Percentiles rank a stretch among this genome's conserved stretches.
Conservation (phyloP, 2,113 vertebrate genomes). For the Xenopus tropicalis region UCB_Xtro_10.0 CM004450.2:89661001-89661500, state of each 20-base stretch:
- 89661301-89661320: conserved; percentile 63
- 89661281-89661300: conserved; percentile 59
- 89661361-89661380: conserved; percentile 62
- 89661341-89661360: conserved; percentile 70
- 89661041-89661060: too few species aligned
- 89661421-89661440: not conserved
- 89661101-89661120: too few species aligned
- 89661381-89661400: conserved; percentile 55
- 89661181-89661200: too few species aligned
- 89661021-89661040: too few species aligned
- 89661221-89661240: conserved; percentile 60
- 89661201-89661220: conserved; percentile 43
- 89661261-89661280: conserved; percentile 61
- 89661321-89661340: conserved; percentile 63
- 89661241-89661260: conserved; percentile 61
- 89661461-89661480: not conserved
- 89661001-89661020: too few species aligned
- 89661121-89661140: too few species aligned
- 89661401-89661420: conserved; percentile 38
- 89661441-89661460: not conserved
- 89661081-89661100: too few species aligned
- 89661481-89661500: too few species aligned
- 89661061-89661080: too few species aligned
- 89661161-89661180: too few species aligned
- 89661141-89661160: too few species aligned